Evolutionary conservation across 23 tunicate species (phyloP), one percentile per base, ranked within the genome.

Genomic region (Aplidium turbinatum): DNA sequence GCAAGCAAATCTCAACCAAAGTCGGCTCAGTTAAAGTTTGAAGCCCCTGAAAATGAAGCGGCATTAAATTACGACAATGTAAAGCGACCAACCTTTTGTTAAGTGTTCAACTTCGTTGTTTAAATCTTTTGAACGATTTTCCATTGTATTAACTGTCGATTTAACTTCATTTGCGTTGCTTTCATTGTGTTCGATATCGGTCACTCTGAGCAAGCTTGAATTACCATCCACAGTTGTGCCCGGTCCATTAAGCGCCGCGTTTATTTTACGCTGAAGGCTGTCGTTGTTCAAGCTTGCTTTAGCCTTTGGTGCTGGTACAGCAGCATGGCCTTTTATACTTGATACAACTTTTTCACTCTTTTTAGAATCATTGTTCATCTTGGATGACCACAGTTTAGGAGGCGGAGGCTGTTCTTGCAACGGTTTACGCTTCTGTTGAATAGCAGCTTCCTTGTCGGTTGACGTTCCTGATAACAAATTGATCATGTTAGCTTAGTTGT

Each of bases 351-450:
- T 53, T 53, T 53, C 21, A 19, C 22, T 53, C 21, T 54, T 54
- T 11, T 6, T 6, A 6, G 21, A n/a, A 54, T 54, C 60, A 5
- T 25, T 16, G 13, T 60, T 38, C 21, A 28, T 16, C 67, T 60
- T 60, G 48, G 50, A 36, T 9, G 19, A 48, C 72, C 72, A 77
- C 19, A 85, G 40, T 33, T 85, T 85, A 3, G 91, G 83, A 5
- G 91, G 83, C 1, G 91, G 91, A 33, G 91, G 91, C 53, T 85
- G 91, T 35, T 85, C 78, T 57, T 85, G 71, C 2, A 85, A 53
- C 31, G 27, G 18, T 30, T 35, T 50, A 1, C 63, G 42, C 27
- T 56, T 18, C 21, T 56, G 63, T 42, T 42, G 50, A 9, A 9
- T 42, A 11, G n/a, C n/a, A n/a, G n/a, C n/a, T n/a, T n/a, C n/a